phyloP scores from a whole-genome alignment of 2,113 vertebrate genomes.

The Solea solea region DNA sequence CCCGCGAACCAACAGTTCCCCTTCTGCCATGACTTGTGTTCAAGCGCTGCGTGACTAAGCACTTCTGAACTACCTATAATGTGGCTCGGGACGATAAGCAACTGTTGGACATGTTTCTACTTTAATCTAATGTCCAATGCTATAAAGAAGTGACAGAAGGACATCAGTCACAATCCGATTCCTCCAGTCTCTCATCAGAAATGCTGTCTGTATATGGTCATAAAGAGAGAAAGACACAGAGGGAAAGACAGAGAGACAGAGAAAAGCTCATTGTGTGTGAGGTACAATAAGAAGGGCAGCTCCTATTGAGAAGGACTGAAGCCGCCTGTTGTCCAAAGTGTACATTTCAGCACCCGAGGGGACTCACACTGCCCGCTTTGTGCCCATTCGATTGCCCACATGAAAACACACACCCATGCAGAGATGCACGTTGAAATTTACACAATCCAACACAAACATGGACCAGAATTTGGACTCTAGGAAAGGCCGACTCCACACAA shows the following conservation, averaged over 20 bases:
- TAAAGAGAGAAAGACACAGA: slow-evolving; percentile 55
- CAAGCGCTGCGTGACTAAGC: slow-evolving; percentile 54
- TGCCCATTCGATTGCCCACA: slow-evolving; percentile 68
- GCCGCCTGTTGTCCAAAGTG: slow-evolving; percentile 80
- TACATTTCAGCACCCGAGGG: slow-evolving; percentile 76
- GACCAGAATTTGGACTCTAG: slow-evolving; percentile 17
- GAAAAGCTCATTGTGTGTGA: slow-evolving; percentile 84
- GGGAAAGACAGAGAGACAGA: slow-evolving; percentile 59
- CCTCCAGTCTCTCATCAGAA: slow-evolving; percentile 50
- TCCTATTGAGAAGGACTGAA: slow-evolving; percentile 84
- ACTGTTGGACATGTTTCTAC: background rate
- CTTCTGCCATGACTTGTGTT: slow-evolving; percentile 63
- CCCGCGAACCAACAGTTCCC: slow-evolving; percentile 67
- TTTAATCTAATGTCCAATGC: slow-evolving; percentile 9
- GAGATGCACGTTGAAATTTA: slow-evolving; percentile 42
- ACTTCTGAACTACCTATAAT: slow-evolving; percentile 13
- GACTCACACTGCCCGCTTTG: slow-evolving; percentile 81
- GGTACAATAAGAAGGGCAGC: slow-evolving; percentile 86
- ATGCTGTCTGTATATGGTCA: slow-evolving; percentile 62
- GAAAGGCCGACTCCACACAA: slow-evolving; percentile 13
- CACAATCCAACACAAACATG: slow-evolving; percentile 51
- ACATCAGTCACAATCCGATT: slow-evolving; percentile 46
- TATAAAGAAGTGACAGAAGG: slow-evolving; percentile 14
- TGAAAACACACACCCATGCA: slow-evolving; percentile 69
- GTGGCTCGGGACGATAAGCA: background rate